Percentiles rank a stretch among this genome's conserved stretches.
Conservation (phyloP, 2,797 vertebrate species). For the Erethizon dorsatum region DNA sequence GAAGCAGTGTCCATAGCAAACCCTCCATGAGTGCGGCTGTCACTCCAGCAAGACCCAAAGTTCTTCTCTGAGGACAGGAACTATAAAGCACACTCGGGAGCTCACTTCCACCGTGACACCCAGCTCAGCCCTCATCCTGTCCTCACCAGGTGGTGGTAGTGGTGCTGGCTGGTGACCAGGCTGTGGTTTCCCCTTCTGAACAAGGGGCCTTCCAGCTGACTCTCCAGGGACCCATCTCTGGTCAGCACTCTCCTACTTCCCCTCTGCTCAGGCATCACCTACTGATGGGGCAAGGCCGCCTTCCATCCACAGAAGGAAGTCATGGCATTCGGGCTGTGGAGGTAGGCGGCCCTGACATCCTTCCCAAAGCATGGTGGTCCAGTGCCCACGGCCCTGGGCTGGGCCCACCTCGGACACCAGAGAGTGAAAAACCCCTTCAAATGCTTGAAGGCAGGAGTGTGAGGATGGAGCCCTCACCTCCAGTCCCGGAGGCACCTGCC, state of each 20-base stretch:
- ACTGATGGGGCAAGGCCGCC: neutral
- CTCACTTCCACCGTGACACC: rapidly evolving
- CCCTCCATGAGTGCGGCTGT: neutral
- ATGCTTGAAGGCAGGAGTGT: neutral
- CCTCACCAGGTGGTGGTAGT: neutral
- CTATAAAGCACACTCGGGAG: neutral
- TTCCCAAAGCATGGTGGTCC: neutral
- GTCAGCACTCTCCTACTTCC: neutral
- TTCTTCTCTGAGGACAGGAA: neutral
- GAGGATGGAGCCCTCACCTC: neutral
- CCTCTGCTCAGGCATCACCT: neutral
- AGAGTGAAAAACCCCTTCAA: neutral
- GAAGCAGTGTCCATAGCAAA: neutral
- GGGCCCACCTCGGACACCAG: neutral
- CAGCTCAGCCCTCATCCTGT: neutral
- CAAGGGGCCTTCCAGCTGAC: neutral
- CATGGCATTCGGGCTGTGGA: neutral
- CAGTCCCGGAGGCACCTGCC: neutral
- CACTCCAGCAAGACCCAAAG: neutral
- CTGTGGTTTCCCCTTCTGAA: neutral
- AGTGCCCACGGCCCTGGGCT: neutral
- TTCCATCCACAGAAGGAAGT: no score
- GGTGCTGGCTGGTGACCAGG: neutral
- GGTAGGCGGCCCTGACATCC: neutral
- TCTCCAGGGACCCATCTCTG: neutral